phyloP scores from a whole-genome alignment of 2,797 vertebrate genomes.

The Vespertilio murinus region DNA sequence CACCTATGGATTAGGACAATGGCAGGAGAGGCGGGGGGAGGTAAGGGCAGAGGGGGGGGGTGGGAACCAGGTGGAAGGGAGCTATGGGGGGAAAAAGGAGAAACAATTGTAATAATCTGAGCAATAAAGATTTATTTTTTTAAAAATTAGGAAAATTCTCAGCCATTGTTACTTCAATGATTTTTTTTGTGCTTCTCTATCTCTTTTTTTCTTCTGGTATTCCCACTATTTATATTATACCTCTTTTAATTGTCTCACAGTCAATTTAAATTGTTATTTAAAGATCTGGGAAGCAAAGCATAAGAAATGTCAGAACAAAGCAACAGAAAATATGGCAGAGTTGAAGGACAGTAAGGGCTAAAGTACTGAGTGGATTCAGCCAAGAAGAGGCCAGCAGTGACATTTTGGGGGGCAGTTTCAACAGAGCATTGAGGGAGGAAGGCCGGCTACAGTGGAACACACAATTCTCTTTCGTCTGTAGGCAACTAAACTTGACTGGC shows the following conservation, averaged over 20 bases:
- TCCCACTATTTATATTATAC: background rate
- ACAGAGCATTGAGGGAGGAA: background rate
- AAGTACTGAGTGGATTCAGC: background rate
- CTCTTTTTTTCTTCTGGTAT: background rate
- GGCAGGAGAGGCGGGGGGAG: no score
- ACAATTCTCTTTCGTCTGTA: background rate
- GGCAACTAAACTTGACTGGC: background rate
- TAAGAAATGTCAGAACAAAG: background rate
- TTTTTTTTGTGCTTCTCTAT: background rate
- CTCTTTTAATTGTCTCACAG: background rate
- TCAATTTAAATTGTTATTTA: background rate
- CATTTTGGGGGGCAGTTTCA: background rate
- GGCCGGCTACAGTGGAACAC: background rate
- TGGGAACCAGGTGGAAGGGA: no score
- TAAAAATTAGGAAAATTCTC: slow-evolving; percentile 47
- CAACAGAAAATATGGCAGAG: background rate
- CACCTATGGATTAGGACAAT: no score
- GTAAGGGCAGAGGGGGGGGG: no score
- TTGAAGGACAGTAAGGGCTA: background rate
- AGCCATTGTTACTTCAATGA: background rate
- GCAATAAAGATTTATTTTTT: no score
- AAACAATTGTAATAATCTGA: no score
- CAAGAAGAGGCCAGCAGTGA: background rate
- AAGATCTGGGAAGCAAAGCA: background rate
- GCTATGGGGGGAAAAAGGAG: no score